Evolutionary conservation across 2,888 invertebrate species (phyloP), one percentile per base, ranked within the genome.

Genomic region (Eilema griseolum): DNA sequence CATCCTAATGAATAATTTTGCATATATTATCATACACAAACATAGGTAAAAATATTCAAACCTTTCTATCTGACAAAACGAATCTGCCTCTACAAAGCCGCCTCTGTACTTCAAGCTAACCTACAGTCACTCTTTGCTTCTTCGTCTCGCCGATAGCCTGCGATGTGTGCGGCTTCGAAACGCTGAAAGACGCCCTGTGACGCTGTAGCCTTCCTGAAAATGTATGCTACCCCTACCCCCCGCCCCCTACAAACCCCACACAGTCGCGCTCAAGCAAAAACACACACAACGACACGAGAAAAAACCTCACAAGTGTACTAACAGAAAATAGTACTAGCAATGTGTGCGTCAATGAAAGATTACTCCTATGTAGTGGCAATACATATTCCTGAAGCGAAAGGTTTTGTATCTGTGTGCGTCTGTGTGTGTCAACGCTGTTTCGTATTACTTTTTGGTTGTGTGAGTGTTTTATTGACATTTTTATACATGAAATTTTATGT

Each of bases 101-200:
- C 33, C 78, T 78, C 76, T 77, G 73, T 67, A 64, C 20, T 10
- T 0, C 0, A 11, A 33, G 41, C 70, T 93, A 86, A 83, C 85
- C 93, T 93, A 76, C 78, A 75, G 61, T 67, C 86, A 90, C 91
- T 92, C 92, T 93, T 92, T 92, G 92, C 93, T 94, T 90, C 94
- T 94, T 95, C 93, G 93, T 92, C 91, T 94, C 93, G 89, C 94
- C 95, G 93, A 95, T 95, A 92, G 89, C 90, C 90, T 86, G 85
- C 91, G 87, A 93, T 95, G 95, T 95, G 95, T 94, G 95, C 94
- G 93, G 87, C 91, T 90, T 92, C 90, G 91, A 90, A 90, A 92
- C 93, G 92, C 91, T 94, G 95, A 95, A 95, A 95, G 95, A 95
- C 94, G 94, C 92, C 91, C 90, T 91, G 93, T 94, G 93, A 93